Conservation (phyloP, 2,797 vertebrate species). For the Sebastes oblongus region DNA sequence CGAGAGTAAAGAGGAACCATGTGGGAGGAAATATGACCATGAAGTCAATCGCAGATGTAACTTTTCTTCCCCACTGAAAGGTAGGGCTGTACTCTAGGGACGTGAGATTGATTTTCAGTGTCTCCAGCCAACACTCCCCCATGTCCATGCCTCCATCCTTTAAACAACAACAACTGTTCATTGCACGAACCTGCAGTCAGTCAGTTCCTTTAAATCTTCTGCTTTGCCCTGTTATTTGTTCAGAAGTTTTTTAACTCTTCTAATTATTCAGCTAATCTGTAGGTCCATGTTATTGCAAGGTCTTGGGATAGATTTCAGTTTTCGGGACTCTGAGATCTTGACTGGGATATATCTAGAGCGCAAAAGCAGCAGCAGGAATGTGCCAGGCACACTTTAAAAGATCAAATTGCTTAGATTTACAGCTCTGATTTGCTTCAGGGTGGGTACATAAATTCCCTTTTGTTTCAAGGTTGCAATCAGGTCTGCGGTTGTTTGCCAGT, state of each 20-base stretch:
- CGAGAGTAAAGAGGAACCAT: constrained; percentile 28
- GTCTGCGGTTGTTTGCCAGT: constrained; percentile 4
- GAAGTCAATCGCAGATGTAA: constrained; percentile 47
- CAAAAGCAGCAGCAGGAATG: constrained; percentile 13
- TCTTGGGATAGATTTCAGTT: neutral
- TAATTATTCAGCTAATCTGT: neutral
- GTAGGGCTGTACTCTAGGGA: constrained; percentile 60
- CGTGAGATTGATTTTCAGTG: constrained; percentile 27
- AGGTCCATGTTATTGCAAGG: neutral
- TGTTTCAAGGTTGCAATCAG: constrained; percentile 23
- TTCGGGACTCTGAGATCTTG: neutral
- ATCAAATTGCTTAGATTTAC: constrained; percentile 15
- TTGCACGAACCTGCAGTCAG: neutral
- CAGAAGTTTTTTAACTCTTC: neutral
- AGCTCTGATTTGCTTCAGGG: constrained; percentile 18
- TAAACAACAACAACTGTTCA: neutral
- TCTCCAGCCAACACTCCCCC: constrained; percentile 43
- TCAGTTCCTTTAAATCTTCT: neutral
- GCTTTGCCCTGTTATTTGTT: neutral
- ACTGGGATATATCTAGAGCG: neutral
- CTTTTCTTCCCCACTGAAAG: constrained; percentile 45
- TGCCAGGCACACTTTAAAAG: constrained; percentile 7
- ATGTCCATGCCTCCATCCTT: constrained; percentile 45
- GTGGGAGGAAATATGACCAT: constrained; percentile 64
- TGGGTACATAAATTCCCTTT: constrained; percentile 8